Base-by-base conservation (phyloP, 2,888 invertebrate species). In the Ectemnius continuus region DNA sequence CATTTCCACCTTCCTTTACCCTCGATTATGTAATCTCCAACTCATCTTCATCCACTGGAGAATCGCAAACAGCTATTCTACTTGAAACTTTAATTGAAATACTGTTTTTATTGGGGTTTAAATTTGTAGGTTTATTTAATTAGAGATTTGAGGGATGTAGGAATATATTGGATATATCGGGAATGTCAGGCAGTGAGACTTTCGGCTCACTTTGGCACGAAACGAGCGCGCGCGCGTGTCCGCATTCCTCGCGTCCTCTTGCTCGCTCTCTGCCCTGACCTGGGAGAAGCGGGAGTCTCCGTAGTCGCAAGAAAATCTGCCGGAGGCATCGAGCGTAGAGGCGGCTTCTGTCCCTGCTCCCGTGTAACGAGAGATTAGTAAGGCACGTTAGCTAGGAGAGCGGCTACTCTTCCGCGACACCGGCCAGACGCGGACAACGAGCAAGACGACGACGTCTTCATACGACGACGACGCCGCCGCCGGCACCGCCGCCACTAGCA, bases 291-390 rank as follows among this genome's bases (percentile, higher is more conserved):
- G 52, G 36, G 36, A 60, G 11, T 36, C 48, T 20, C 60, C 57
- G n/a, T 3, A n/a, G 16, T 36, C 20, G 26, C 46, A 45, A 57
- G 48, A 36, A 36, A 36, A 36, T 36, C 36, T 36, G 14, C 20
- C 56, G 28, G 18, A 48, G 70, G 66, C 77, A 64, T 59, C 57
- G 62, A 73, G 64, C 75, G 61, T 65, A 18, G 45, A 56, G 62
- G 18, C 68, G 8, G 36, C 36, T 36, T 36, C 36, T 36, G 36
- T 36, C 11, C 36, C 65, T 62, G 77, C 70, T 70, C 80, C 77
- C 79, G 76, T 74, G 81, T 76, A 78, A 69, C 77, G 78, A 78
- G 79, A 79, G 82, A 85, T 84, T 84, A 84, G 80, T 73, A 69
- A 70, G 76, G 74, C 80, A 70, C 67, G 79, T 70, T 70, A 68